A percentile compares a stretch with the other conserved stretches of the same genome.
phyloP scores from a whole-genome alignment of 2,113 vertebrate genomes.

The Cavia aperea region DNA sequence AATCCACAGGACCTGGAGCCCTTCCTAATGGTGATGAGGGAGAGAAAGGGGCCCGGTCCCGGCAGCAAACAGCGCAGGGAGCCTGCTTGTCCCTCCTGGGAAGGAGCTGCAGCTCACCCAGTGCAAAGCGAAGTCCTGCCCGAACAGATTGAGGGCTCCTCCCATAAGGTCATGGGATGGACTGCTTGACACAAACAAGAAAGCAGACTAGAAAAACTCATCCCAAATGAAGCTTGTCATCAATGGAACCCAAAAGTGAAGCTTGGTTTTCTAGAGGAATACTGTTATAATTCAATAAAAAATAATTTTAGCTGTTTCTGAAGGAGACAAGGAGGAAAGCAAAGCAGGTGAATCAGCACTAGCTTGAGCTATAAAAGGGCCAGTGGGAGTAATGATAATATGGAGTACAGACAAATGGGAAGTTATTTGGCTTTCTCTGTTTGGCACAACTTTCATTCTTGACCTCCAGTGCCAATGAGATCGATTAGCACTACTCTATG shows the following conservation, averaged over 20 bases:
- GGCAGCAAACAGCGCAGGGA: neutral
- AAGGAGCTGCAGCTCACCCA: neutral
- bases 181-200: neutral
- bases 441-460: conserved; percentile 30
- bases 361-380: conserved; percentile 49
- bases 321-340: conserved; percentile 59
- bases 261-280: conserved; percentile 40
- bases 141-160: neutral
- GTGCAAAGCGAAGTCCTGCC: neutral
- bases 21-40: neutral
- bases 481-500: neutral
- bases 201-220: conserved; percentile 19
- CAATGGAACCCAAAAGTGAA: conserved; percentile 49
- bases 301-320: conserved; percentile 67
- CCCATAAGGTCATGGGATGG: neutral
- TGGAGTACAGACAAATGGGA: conserved; percentile 9
- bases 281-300: conserved; percentile 46
- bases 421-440: conserved; percentile 3
- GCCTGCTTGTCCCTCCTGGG: neutral
- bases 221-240: conserved; percentile 35
- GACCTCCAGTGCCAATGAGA: neutral
- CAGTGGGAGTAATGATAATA: conserved; percentile 44
- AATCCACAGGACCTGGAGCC: neutral
- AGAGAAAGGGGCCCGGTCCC: neutral
- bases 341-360: conserved; percentile 58